These are phyloP conservation scores for Siniperca scherzeri DNA, from an alignment of 2,797 vertebrate genomes.

Conservation along the genomic window DNA sequence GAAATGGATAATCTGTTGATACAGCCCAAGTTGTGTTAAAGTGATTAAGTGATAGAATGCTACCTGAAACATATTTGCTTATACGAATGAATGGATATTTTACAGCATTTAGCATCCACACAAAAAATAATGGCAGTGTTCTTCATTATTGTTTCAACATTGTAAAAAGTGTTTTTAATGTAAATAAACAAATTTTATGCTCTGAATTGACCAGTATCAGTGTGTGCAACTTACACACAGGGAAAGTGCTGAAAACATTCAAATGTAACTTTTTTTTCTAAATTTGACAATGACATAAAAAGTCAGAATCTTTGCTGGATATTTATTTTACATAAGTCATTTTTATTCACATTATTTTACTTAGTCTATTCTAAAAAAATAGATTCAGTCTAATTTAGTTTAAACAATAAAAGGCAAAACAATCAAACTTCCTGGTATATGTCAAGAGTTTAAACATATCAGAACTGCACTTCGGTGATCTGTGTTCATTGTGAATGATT, in stretches of 20 bases:
- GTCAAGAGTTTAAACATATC: background rate
- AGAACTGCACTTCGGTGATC: slow-evolving; percentile 71
- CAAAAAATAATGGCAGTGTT: slow-evolving; percentile 6
- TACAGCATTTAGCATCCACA: background rate
- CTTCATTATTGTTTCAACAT: slow-evolving; percentile 26
- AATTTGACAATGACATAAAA: background rate
- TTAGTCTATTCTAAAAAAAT: slow-evolving; percentile 26
- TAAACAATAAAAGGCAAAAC: slow-evolving; percentile 16
- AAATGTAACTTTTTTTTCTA: background rate
- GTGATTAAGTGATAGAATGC: slow-evolving; percentile 15
- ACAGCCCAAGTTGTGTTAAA: slow-evolving; percentile 5
- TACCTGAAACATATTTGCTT: background rate
- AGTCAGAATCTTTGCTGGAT: background rate
- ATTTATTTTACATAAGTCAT: slow-evolving; percentile 33
- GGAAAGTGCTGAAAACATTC: background rate
- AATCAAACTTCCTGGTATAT: background rate
- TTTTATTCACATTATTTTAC: slow-evolving; percentile 14
- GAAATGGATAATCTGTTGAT: slow-evolving; percentile 4
- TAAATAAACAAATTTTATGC: slow-evolving; percentile 79
- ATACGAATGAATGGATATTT: slow-evolving; percentile 17
- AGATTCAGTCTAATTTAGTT: background rate
- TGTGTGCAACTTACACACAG: background rate
- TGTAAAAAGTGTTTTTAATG: slow-evolving; percentile 74
- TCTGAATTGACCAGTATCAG: background rate
- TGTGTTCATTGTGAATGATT: background rate